Percentiles rank a stretch among this genome's conserved stretches.
Conservation (phyloP, 2,888 invertebrate species). For the Steinernema carpocapsae region DNA sequence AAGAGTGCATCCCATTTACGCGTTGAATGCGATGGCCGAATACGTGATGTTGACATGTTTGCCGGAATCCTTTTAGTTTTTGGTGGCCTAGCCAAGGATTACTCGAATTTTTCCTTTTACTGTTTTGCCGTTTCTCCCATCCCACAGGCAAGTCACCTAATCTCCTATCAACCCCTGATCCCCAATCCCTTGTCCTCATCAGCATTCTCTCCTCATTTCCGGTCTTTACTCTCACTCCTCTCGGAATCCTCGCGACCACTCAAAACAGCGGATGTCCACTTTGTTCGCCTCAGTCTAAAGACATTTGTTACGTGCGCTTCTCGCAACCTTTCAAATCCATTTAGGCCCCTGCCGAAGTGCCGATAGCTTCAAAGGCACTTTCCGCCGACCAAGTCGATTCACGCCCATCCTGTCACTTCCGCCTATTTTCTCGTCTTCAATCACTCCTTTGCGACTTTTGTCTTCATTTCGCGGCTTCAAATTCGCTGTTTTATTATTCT, state of each 20-base stretch:
- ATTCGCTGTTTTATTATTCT: conserved; percentile 18
- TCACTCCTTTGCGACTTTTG: not conserved
- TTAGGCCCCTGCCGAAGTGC: not conserved
- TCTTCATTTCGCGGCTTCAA: not conserved
- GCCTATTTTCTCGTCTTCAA: not conserved
- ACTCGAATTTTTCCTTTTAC: too few relatives aligned
- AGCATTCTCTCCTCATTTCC: too few relatives aligned
- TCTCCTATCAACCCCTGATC: too few relatives aligned
- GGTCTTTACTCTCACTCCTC: too few relatives aligned
- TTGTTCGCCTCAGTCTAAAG: not conserved
- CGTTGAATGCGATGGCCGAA: too few relatives aligned
- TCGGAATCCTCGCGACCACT: not conserved
- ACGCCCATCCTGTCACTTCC: not conserved
- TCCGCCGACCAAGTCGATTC: not conserved
- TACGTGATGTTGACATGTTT: too few relatives aligned
- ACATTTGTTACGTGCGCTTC: not conserved
- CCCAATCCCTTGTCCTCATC: too few relatives aligned
- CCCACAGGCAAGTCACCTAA: too few relatives aligned
- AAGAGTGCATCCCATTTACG: too few relatives aligned
- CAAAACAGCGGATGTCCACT: conserved; percentile 25
- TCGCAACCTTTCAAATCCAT: conserved; percentile 31
- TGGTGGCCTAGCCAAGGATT: too few relatives aligned
- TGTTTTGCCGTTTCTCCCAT: too few relatives aligned
- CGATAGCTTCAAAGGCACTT: not conserved
- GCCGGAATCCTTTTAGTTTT: too few relatives aligned